Percentiles rank a stretch among this genome's conserved stretches.
Evolutionary conservation across 2,888 invertebrate genomes (phyloP).

Genomic region (Diaprepes abbreviatus): DNA sequence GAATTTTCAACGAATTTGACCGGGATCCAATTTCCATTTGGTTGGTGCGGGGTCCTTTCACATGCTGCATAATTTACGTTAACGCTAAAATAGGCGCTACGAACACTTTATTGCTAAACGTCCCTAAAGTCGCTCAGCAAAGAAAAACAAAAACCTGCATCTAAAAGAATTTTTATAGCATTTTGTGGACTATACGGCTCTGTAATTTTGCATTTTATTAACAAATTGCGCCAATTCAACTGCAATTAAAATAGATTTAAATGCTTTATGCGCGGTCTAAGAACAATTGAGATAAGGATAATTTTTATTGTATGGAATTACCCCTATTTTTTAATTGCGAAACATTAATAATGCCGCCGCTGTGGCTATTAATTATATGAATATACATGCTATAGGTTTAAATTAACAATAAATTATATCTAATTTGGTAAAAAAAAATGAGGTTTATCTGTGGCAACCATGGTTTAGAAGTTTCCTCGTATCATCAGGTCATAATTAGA

Average conservation of each 20-base stretch:
- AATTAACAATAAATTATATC: too few species aligned
- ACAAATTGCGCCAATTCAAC: slow-evolving; percentile 49
- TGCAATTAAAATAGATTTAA: slow-evolving; percentile 49
- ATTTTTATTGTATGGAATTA: slow-evolving; percentile 49
- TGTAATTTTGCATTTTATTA: slow-evolving; percentile 49
- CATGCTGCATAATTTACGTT: too few species aligned
- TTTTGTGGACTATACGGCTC: slow-evolving; percentile 27
- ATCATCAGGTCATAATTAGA: too few species aligned
- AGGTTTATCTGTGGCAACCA: too few species aligned
- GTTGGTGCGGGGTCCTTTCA: too few species aligned
- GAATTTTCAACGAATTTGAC: too few species aligned
- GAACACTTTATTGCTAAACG: slow-evolving; percentile 15
- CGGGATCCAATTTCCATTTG: too few species aligned
- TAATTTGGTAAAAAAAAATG: too few species aligned
- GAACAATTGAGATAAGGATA: slow-evolving; percentile 41
- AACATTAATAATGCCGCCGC: slow-evolving; percentile 14
- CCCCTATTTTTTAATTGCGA: slow-evolving; percentile 43
- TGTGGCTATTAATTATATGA: slow-evolving; percentile 19
- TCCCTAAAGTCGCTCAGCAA: slow-evolving; percentile 5
- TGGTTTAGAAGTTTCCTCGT: too few species aligned
- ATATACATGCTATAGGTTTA: background rate
- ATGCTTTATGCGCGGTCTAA: slow-evolving; percentile 41
- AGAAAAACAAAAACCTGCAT: slow-evolving; percentile 28
- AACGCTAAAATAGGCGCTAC: too few species aligned
- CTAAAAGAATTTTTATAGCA: slow-evolving; percentile 47